Conservation (phyloP, 37 sponge, comb jelly and placozoan genomes). For the Agelas oroides region DNA sequence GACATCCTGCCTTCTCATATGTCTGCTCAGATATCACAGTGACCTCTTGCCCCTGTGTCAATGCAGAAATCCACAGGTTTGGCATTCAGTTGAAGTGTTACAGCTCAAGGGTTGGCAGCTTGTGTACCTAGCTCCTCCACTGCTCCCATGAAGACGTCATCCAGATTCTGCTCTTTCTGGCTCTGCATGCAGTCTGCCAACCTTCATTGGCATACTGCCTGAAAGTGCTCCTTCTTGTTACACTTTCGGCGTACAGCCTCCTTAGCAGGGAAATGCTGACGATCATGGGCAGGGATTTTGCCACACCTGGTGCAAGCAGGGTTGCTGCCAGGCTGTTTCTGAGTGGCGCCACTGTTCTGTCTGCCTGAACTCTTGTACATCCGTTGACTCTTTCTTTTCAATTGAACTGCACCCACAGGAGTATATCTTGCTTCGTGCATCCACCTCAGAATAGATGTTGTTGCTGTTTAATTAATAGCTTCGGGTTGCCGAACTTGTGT, state of each 20-base stretch:
- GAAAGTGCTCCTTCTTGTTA: slow-evolving; percentile 13
- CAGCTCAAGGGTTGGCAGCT: not conserved
- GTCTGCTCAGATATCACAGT: not conserved
- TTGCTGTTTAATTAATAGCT: slow-evolving; percentile 4
- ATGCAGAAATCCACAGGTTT: slow-evolving; percentile 17
- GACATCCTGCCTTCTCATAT: not conserved
- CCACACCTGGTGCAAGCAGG: slow-evolving; percentile 17
- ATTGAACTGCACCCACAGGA: no score
- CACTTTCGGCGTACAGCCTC: slow-evolving; percentile 20
- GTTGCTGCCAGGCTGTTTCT: no score
- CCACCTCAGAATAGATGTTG: not conserved
- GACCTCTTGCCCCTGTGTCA: slow-evolving; percentile 9
- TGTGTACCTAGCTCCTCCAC: not conserved
- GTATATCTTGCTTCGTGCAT: no score
- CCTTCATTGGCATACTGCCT: not conserved
- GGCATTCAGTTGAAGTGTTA: slow-evolving; percentile 11
- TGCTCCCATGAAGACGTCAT: not conserved
- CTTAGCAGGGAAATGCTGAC: slow-evolving; percentile 20
- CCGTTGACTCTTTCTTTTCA: no score
- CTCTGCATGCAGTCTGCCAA: not conserved
- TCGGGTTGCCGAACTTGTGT: not conserved
- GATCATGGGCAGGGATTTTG: not conserved
- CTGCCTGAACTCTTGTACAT: no score
- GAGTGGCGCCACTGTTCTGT: no score
- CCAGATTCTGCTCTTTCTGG: no score